Conservation (phyloP, 30 jellyfish, hydroid and myxozoan genomes). For the Sanderia malayensis region DNA sequence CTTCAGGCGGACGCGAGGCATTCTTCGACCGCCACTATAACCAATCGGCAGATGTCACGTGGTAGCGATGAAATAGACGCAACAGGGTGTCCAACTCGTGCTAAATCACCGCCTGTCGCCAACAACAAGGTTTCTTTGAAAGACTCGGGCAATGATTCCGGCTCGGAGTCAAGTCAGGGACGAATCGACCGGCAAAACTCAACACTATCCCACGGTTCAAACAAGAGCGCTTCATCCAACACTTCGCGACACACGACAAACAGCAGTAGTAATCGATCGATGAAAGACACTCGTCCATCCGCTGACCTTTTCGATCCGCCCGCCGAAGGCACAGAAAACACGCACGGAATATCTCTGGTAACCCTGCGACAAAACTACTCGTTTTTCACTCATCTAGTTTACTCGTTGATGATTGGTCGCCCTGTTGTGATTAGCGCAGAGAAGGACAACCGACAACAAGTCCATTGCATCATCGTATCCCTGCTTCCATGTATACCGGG, state of each 20-base stretch:
- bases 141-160: background rate
- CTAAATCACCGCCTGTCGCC: constrained; percentile 5
- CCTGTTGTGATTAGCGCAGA: constrained; percentile 77
- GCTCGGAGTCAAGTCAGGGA: background rate
- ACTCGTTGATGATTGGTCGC: constrained; percentile 83
- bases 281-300: background rate
- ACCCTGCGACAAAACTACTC: constrained; percentile 44
- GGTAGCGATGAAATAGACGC: constrained; percentile 36
- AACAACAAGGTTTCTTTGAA: background rate
- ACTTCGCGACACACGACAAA: constrained; percentile 6
- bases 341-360: constrained; percentile 24
- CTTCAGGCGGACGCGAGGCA: background rate
- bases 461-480: constrained; percentile 47
- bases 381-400: constrained; percentile 73
- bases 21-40: background rate
- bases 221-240: constrained; percentile 45
- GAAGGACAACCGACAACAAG: constrained; percentile 19
- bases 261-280: too few species aligned
- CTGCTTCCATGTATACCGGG: constrained; percentile 70
- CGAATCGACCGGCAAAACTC: constrained; percentile 4
- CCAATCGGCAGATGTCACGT: background rate
- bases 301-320: constrained; percentile 38
- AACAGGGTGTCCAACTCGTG: constrained; percentile 21
- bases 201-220: constrained; percentile 20
- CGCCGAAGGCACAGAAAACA: constrained; percentile 9